Evolutionary conservation across 1,140 invertebrate species (phyloP).

Genomic region (Neocloeon triangulifer): DNA sequence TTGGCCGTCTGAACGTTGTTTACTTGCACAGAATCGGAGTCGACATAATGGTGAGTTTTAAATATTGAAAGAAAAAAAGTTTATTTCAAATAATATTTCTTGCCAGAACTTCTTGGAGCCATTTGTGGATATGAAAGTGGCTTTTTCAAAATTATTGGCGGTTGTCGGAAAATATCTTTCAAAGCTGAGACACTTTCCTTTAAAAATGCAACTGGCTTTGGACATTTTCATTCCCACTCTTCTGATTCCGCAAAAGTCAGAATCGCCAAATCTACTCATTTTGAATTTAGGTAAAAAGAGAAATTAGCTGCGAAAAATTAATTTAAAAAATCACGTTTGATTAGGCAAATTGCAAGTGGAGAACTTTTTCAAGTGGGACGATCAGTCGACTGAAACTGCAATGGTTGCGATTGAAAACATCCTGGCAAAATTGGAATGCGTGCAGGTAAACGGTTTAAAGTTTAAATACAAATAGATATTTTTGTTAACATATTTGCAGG

Average conservation of each 20-base stretch:
- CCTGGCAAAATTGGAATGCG: constrained; percentile 32
- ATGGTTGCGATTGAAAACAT: constrained; percentile 40
- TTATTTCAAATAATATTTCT: constrained; percentile 6
- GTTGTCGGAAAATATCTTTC: constrained; percentile 16
- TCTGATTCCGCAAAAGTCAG: constrained; percentile 53
- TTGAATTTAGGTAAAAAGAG: constrained; percentile 37
- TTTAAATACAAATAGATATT: too few relatives aligned
- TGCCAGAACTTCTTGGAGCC: constrained; percentile 44
- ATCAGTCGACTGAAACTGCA: constrained; percentile 13
- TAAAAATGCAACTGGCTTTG: constrained; percentile 41
- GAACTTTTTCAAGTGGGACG: constrained; percentile 51
- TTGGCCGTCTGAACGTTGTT: constrained; percentile 47
- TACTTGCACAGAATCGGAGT: constrained; percentile 45
- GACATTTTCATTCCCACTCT: constrained; percentile 52
- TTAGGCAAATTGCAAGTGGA: constrained; percentile 46
- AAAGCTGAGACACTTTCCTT: constrained; percentile 31
- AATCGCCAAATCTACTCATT: constrained; percentile 55
- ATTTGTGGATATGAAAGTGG: too few relatives aligned
- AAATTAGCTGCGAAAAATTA: neutral
- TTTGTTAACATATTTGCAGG: too few relatives aligned
- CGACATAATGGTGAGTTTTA: constrained; percentile 32
- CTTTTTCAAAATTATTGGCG: too few relatives aligned
- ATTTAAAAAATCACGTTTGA: constrained; percentile 7
- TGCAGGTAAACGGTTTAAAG: too few relatives aligned
- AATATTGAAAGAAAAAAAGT: neutral